Conservation (phyloP, 2,888 invertebrate species). For the Creontiades dilutus region DNA sequence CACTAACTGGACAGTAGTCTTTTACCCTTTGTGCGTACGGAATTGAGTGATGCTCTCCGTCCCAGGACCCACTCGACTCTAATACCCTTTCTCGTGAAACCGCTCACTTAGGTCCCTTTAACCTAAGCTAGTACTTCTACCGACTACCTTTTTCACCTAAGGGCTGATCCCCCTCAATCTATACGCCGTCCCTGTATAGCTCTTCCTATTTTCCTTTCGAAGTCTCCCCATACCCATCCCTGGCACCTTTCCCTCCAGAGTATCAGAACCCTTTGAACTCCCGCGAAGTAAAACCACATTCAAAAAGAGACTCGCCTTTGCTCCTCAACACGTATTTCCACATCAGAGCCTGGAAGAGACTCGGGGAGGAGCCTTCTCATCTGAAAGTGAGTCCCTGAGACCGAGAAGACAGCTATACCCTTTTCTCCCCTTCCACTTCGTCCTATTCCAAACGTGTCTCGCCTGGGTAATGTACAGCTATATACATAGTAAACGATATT, state of each 20-base stretch:
- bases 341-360: conserved; percentile 26
- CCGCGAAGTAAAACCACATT: conserved; percentile 55
- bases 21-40: no score
- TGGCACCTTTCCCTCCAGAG: neutral
- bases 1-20: no score
- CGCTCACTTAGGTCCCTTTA: neutral
- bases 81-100: conserved; percentile 22
- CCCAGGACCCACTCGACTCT: neutral
- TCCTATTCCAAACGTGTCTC: conserved; percentile 47
- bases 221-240: neutral
- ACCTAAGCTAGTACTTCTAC: neutral
- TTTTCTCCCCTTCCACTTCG: neutral
- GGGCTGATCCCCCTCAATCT: conserved; percentile 1
- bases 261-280: conserved; percentile 49
- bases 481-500: conserved; percentile 66
- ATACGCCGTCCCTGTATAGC: neutral
- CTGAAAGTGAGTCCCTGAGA: conserved; percentile 12
- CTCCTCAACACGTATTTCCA: conserved; percentile 49
- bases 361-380: neutral
- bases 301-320: conserved; percentile 6
- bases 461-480: conserved; percentile 63
- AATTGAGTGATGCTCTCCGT: no score
- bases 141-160: conserved; percentile 5
- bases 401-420: conserved; percentile 5
- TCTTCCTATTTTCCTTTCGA: conserved; percentile 3